A percentile compares a stretch with the other conserved stretches of the same genome.
These are phyloP conservation scores for Eudemis profundana DNA, from an alignment of 2,888 invertebrate genomes.

Conservation along the genomic window DNA sequence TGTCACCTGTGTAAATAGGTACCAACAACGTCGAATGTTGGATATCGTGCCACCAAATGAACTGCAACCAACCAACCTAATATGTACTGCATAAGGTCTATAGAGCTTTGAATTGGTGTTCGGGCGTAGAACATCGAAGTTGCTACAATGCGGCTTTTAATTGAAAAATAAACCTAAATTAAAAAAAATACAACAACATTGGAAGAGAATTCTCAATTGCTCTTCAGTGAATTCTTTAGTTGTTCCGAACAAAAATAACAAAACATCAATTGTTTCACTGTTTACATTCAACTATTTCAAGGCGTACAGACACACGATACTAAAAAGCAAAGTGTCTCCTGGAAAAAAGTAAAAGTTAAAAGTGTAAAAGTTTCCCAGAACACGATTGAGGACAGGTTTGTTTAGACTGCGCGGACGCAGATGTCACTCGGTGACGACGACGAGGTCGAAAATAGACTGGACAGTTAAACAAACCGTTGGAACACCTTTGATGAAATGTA, in stretches of 20 bases:
- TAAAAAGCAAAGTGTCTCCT: slow-evolving; percentile 70
- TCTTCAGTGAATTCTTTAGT: neutral
- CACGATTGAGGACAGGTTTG: slow-evolving; percentile 75
- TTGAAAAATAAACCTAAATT: neutral
- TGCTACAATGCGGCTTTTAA: neutral
- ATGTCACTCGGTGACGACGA: slow-evolving; percentile 72
- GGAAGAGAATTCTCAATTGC: neutral
- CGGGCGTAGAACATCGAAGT: no score
- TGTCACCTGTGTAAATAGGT: no score
- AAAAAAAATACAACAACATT: neutral
- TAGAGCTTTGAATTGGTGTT: no score
- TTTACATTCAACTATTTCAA: slow-evolving; percentile 38
- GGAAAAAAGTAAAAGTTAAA: slow-evolving; percentile 71
- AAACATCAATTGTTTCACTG: slow-evolving; percentile 39
- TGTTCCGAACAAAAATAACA: slow-evolving; percentile 17
- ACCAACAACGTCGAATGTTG: no score
- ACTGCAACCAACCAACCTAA: no score
- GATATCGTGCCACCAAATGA: no score
- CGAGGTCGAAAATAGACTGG: slow-evolving; percentile 59
- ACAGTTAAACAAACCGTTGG: slow-evolving; percentile 41
- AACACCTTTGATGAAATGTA: slow-evolving; percentile 44
- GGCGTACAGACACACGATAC: slow-evolving; percentile 47
- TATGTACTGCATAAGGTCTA: no score
- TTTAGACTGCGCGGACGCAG: slow-evolving; percentile 71
- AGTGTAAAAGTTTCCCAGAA: slow-evolving; percentile 80